A percentile compares a stretch with the other conserved stretches of the same genome.
phyloP scores from a whole-genome alignment of 2,888 invertebrate species.

The Norana najaformis region DNA sequence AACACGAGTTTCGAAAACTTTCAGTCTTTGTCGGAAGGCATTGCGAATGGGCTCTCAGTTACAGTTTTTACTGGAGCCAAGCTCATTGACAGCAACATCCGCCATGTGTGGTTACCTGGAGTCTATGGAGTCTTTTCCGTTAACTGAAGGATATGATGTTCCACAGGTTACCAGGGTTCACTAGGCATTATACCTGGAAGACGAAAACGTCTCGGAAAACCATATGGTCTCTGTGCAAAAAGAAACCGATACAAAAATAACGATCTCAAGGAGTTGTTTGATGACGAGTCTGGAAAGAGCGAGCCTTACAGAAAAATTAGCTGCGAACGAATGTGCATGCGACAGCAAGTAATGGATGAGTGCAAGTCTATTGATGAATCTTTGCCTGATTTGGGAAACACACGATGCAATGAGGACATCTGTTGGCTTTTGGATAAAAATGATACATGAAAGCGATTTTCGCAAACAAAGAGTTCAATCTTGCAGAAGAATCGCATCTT shows the following conservation, averaged over 20 bases:
- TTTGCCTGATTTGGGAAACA: background rate
- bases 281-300: background rate
- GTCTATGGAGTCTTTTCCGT: background rate
- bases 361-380: background rate
- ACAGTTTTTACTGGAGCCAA: background rate
- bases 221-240: background rate
- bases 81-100: background rate
- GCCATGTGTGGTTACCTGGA: background rate
- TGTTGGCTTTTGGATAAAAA: background rate
- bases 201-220: background rate
- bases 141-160: background rate
- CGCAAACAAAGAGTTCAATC: too few relatives aligned
- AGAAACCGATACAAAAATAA: background rate
- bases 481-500: background rate
- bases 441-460: background rate
- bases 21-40: background rate
- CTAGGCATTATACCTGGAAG: background rate
- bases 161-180: background rate
- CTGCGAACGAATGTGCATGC: conserved; percentile 2
- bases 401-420: background rate
- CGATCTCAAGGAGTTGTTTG: background rate
- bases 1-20: background rate
- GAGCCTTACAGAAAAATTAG: background rate
- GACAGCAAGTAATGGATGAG: background rate
- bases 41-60: background rate